These are phyloP conservation scores for Pleuronectes platessa DNA, from an alignment of 2,113 vertebrate species.

Conservation along the genomic window DNA sequence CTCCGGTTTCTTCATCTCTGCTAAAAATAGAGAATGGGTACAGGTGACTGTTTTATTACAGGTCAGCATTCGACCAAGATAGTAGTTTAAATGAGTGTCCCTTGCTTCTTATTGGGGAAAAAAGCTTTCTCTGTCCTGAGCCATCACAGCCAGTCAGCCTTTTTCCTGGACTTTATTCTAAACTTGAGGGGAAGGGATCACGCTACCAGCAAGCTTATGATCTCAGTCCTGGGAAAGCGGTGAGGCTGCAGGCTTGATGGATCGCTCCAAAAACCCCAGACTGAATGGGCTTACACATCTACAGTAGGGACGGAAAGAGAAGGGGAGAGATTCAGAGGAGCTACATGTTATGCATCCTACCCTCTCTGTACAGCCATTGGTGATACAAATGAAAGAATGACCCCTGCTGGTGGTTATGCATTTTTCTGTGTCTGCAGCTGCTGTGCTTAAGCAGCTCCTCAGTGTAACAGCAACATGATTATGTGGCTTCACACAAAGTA, in stretches of 20 bases:
- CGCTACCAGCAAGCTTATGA: slow-evolving; percentile 55
- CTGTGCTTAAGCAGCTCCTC: neutral
- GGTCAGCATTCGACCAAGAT: slow-evolving; percentile 3
- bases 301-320: slow-evolving; percentile 2
- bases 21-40: slow-evolving; percentile 1
- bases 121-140: slow-evolving; percentile 6
- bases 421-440: slow-evolving; percentile 34
- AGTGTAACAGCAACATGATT: slow-evolving; percentile 14
- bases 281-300: slow-evolving; percentile 50
- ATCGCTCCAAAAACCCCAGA: slow-evolving; percentile 36
- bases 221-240: slow-evolving; percentile 38
- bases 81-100: neutral
- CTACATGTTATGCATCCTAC: slow-evolving; percentile 19
- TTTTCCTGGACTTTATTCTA: slow-evolving; percentile 47
- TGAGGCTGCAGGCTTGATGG: slow-evolving; percentile 44
- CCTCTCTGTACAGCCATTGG: slow-evolving; percentile 14
- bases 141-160: slow-evolving; percentile 8
- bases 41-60: slow-evolving; percentile 12
- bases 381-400: slow-evolving; percentile 65
- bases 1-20: slow-evolving; percentile 14
- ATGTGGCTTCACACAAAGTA: neutral
- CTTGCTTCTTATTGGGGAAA: slow-evolving; percentile 20
- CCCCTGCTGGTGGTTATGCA: slow-evolving; percentile 64
- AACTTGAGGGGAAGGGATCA: slow-evolving; percentile 57
- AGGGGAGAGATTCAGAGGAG: slow-evolving; percentile 16